Percentiles rank a stretch among this genome's conserved stretches.
Conservation (phyloP, 2,797 vertebrate genomes). For the Anguilla pacifica region DNA sequence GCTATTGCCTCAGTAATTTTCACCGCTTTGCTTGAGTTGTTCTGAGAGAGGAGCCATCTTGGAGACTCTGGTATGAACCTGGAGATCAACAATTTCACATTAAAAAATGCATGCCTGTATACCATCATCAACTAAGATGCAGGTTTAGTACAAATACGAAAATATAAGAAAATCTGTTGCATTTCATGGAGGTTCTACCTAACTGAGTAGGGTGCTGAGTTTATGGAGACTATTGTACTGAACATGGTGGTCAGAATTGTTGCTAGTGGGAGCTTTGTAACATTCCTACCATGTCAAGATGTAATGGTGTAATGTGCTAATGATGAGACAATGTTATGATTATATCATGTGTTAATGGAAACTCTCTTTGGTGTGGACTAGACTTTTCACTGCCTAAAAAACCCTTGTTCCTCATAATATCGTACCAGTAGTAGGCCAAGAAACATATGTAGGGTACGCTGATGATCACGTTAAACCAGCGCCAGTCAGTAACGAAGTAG, state of each 20-base stretch:
- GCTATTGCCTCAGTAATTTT: conserved; percentile 82
- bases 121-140: not conserved
- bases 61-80: conserved; percentile 96
- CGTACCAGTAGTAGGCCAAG: conserved; percentile 91
- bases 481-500: conserved; percentile 87
- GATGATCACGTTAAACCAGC: conserved; percentile 87
- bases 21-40: conserved; percentile 77
- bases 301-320: not conserved
- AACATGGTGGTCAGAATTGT: not conserved
- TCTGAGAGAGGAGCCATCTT: conserved; percentile 91
- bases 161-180: not conserved
- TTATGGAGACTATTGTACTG: not conserved
- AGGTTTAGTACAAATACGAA: not conserved
- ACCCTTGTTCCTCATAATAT: not conserved
- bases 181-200: not conserved
- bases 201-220: not conserved
- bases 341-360: not conserved
- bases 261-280: not conserved
- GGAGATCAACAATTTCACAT: conserved; percentile 29
- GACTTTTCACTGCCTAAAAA: not conserved
- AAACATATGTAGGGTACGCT: conserved; percentile 86
- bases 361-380: no score
- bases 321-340: not conserved
- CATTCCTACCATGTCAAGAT: not conserved
- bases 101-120: not conserved